Percentiles rank a stretch among this genome's conserved stretches.
phyloP scores from a whole-genome alignment of 2,113 vertebrate genomes.

The Papio anubis region DNA sequence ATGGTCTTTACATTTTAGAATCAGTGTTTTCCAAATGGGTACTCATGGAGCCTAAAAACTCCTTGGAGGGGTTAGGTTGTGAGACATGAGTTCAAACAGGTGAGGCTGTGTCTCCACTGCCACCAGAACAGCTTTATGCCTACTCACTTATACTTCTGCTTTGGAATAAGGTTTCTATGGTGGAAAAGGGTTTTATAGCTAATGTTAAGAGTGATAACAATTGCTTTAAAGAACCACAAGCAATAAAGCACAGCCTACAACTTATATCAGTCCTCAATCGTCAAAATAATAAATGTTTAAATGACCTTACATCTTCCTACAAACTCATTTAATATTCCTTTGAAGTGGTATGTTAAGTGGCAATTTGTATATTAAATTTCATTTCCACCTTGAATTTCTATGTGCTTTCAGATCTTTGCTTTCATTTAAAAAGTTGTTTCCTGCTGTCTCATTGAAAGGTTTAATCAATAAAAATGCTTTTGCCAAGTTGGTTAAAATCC shows the following conservation, averaged over 20 bases:
- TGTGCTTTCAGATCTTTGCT: background rate
- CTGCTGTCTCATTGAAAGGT: background rate
- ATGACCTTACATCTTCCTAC: background rate
- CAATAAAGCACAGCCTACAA: background rate
- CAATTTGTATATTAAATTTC: background rate
- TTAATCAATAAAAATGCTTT: background rate
- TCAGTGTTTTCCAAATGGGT: background rate
- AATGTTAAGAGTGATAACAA: background rate
- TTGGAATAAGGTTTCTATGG: background rate
- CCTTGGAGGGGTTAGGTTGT: background rate
- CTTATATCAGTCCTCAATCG: background rate
- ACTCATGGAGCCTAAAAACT: background rate
- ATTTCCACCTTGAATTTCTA: background rate
- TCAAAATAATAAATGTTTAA: background rate
- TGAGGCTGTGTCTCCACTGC: too few relatives aligned
- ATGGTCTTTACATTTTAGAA: background rate
- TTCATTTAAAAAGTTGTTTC: background rate
- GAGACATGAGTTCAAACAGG: background rate
- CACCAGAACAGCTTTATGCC: background rate
- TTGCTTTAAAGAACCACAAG: background rate
- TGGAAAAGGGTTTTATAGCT: background rate
- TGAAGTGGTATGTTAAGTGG: background rate
- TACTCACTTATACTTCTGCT: background rate
- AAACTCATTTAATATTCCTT: background rate
- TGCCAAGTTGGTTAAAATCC: background rate